Evolutionary conservation across 2,797 vertebrate species (phyloP).

Genomic region (Lagodon rhomboides): DNA sequence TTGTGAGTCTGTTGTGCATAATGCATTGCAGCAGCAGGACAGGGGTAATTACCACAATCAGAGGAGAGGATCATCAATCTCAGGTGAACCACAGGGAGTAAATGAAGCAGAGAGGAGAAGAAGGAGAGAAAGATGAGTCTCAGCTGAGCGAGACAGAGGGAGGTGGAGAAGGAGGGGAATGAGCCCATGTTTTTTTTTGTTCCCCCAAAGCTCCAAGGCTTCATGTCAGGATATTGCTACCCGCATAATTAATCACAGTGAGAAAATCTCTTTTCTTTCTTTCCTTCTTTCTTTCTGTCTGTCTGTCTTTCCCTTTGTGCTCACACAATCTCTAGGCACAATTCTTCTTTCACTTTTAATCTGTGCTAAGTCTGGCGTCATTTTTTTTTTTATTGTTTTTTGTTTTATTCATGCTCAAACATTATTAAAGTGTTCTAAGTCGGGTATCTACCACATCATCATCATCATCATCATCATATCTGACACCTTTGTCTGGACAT

Average conservation of each 20-base stretch:
- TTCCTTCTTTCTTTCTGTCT: constrained; percentile 30
- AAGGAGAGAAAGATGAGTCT: constrained; percentile 43
- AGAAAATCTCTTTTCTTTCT: constrained; percentile 63
- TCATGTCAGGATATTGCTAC: constrained; percentile 64
- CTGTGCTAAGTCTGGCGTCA: neutral
- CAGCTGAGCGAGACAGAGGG: constrained; percentile 25
- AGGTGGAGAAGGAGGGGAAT: constrained; percentile 6
- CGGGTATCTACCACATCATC: neutral
- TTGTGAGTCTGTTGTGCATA: constrained; percentile 84
- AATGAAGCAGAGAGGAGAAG: constrained; percentile 86
- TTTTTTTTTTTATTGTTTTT: neutral
- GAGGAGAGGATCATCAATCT: constrained; percentile 88
- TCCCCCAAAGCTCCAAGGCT: constrained; percentile 62
- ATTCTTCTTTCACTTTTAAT: neutral
- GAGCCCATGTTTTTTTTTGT: constrained; percentile 66
- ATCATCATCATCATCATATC: neutral
- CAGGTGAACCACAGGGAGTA: constrained; percentile 88
- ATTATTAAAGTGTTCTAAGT: neutral
- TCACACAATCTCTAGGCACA: neutral
- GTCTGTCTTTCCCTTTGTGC: constrained; percentile 9
- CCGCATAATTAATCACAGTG: constrained; percentile 73
- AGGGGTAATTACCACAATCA: constrained; percentile 89
- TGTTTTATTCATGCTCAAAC: neutral
- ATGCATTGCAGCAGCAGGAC: constrained; percentile 85
- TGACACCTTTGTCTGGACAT: neutral